Percentiles rank a stretch among this genome's conserved stretches.
phyloP scores from a whole-genome alignment of 2,888 invertebrate genomes.

The Apamea sordens region DNA sequence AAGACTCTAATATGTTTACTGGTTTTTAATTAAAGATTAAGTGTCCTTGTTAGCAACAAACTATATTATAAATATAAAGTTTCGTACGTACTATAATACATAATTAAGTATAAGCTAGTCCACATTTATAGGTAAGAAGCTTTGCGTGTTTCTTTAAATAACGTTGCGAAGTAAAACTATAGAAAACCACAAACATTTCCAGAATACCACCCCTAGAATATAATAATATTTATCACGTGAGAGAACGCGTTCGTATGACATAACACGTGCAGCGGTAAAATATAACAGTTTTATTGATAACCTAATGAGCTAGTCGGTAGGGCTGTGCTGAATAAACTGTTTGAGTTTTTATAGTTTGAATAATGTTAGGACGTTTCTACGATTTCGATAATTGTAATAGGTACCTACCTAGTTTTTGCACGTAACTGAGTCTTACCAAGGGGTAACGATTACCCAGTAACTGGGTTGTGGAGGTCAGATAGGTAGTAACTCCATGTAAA shows the following conservation, averaged over 20 bases:
- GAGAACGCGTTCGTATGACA: slow-evolving; percentile 27
- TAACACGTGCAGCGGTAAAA: slow-evolving; percentile 41
- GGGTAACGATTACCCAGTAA: too few relatives aligned
- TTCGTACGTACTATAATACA: too few relatives aligned
- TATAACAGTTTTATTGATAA: slow-evolving; percentile 61
- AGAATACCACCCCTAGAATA: slow-evolving; percentile 18
- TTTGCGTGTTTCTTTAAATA: background rate
- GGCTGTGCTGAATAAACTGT: slow-evolving; percentile 22
- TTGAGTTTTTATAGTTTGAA: background rate
- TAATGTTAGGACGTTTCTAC: background rate
- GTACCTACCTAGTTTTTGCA: background rate
- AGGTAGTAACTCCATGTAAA: too few relatives aligned
- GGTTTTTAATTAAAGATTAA: too few relatives aligned
- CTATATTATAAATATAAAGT: too few relatives aligned
- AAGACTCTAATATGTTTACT: too few relatives aligned
- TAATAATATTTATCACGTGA: slow-evolving; percentile 41
- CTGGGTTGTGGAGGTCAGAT: too few relatives aligned
- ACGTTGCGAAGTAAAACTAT: background rate
- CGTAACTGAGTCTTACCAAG: background rate
- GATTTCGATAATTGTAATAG: background rate
- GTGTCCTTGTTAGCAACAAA: too few relatives aligned
- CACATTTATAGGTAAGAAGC: too few relatives aligned
- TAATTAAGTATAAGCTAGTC: too few relatives aligned
- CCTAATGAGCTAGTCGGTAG: slow-evolving; percentile 49
- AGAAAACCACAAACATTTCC: background rate